Evolutionary conservation across 2,113 vertebrate species (phyloP).

Genomic region (Pelodiscus sinensis): DNA sequence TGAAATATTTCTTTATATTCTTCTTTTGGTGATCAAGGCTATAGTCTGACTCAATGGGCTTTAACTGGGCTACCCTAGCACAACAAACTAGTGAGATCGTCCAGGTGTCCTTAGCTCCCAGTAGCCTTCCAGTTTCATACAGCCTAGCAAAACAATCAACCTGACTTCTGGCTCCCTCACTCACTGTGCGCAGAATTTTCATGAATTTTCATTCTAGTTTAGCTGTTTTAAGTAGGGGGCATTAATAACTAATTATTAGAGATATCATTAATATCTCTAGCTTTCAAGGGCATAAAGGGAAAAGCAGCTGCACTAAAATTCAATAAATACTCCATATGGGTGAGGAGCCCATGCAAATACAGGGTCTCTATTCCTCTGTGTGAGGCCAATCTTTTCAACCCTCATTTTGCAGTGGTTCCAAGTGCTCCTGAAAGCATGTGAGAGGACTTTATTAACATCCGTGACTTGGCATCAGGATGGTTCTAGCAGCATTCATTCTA

Average conservation of each 20-base stretch:
- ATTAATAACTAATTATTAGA: neutral
- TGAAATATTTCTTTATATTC: constrained; percentile 46
- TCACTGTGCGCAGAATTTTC: constrained; percentile 16
- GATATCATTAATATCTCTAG: neutral
- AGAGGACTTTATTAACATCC: neutral
- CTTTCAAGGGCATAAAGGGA: constrained; percentile 23
- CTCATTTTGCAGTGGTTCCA: neutral
- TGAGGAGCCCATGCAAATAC: neutral
- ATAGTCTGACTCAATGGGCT: neutral
- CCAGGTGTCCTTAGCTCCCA: constrained; percentile 19
- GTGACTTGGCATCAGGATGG: neutral
- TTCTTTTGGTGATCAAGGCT: constrained; percentile 13
- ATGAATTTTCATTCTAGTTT: constrained; percentile 17
- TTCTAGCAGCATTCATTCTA: neutral
- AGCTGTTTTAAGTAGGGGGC: constrained; percentile 28
- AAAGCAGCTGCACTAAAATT: neutral
- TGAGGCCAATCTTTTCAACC: neutral
- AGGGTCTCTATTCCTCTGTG: neutral
- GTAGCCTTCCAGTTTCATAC: neutral
- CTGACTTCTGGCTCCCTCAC: neutral
- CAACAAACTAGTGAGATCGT: neutral
- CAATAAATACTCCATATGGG: neutral
- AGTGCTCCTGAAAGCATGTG: neutral
- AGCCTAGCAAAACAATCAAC: neutral
- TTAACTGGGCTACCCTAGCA: neutral